These are phyloP conservation scores for Engystomops pustulosus DNA, from an alignment of 2,113 vertebrate species.

Conservation along the genomic window DNA sequence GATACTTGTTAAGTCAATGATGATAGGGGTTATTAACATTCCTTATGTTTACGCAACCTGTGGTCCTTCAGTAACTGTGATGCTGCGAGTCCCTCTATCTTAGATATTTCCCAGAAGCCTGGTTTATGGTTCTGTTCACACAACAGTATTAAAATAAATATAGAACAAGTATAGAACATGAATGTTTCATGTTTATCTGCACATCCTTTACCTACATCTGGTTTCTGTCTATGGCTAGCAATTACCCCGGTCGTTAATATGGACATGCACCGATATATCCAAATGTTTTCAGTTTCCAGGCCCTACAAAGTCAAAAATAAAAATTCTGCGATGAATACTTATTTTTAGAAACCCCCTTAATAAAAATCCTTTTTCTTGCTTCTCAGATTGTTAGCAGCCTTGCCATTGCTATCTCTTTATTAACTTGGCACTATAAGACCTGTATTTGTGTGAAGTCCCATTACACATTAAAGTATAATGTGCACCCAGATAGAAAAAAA, in stretches of 20 bases:
- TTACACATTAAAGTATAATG: no score
- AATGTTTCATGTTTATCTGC: not conserved
- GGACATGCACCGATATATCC: not conserved
- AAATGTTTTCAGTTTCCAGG: not conserved
- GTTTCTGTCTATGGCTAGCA: not conserved
- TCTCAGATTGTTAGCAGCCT: no score
- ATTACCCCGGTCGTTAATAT: not conserved
- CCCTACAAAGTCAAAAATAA: not conserved
- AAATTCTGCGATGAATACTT: no score
- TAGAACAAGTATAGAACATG: not conserved
- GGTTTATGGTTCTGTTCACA: not conserved
- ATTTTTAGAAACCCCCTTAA: no score
- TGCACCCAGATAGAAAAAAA: no score
- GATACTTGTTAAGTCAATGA: not conserved
- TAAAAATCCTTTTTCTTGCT: no score
- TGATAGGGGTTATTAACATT: not conserved
- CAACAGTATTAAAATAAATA: not conserved
- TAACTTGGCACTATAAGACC: no score
- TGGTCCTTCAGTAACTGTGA: not conserved
- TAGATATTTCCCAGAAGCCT: not conserved
- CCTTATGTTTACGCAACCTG: not conserved
- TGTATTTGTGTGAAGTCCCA: no score
- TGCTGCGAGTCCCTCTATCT: not conserved
- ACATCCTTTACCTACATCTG: not conserved
- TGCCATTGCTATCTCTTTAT: no score